Evolutionary conservation across 2,797 vertebrate species (phyloP).

Genomic region (Melanogrammus aeglefinus): DNA sequence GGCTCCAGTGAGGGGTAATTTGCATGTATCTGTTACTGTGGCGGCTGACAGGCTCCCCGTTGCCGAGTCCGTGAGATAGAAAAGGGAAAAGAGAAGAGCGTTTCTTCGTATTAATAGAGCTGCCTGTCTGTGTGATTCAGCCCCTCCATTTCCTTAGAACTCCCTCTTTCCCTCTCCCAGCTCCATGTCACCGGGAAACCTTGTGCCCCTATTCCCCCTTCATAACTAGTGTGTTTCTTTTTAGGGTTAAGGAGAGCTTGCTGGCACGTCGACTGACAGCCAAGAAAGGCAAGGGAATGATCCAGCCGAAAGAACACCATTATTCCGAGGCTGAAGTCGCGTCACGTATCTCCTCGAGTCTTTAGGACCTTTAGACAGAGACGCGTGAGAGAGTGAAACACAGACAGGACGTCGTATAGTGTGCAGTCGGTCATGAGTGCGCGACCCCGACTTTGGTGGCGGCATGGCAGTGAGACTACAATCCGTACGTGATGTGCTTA

Average conservation of each 20-base stretch:
- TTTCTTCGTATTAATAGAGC: slow-evolving; percentile 42
- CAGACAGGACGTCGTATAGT: not conserved
- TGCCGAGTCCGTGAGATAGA: not conserved
- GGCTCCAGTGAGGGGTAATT: not conserved
- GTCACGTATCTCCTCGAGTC: not conserved
- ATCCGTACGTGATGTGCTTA: not conserved
- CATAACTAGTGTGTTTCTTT: not conserved
- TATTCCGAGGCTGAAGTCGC: not conserved
- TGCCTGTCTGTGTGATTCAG: slow-evolving; percentile 41
- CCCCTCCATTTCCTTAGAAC: slow-evolving; percentile 38
- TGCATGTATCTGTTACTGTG: not conserved
- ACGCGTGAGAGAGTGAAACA: not conserved
- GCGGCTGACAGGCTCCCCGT: not conserved
- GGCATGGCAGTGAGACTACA: not conserved
- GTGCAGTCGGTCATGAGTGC: not conserved
- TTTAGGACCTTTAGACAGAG: not conserved
- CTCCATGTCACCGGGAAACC: not conserved
- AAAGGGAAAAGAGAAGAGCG: not conserved
- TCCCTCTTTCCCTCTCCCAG: slow-evolving; percentile 21
- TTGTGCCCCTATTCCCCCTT: not conserved
- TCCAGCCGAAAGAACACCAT: not conserved
- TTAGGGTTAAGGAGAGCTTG: slow-evolving; percentile 14
- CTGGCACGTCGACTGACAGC: not conserved
- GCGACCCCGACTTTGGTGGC: not conserved
- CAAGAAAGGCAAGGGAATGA: not conserved